Evolutionary conservation across 2,888 invertebrate genomes (phyloP), one percentile per base, ranked within the genome.

Genomic region (Agrotis ipsilon): DNA sequence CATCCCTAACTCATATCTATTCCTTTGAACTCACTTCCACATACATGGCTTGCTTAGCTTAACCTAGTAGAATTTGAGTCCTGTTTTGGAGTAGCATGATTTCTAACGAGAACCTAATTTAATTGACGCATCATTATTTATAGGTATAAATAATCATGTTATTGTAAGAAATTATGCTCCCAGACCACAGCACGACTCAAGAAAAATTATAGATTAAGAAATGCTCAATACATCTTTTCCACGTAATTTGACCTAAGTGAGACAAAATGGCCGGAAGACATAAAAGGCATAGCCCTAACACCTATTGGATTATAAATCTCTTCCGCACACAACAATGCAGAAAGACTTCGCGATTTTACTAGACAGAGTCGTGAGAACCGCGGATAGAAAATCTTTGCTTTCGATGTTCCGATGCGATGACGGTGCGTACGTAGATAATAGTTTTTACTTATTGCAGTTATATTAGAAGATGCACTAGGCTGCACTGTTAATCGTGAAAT

Each of bases 371-470:
- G 85, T 85, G 83, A 60, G 83, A 83, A 83, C n/a, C 21, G 69
- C 46, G 19, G 58, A 62, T 80, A 78, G 85, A 85, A 85, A 83
- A 75, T 77, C 51, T 52, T 77, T 27, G 70, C 85, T 77, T 69
- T 75, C 61, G 52, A 67, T 72, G 27, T 58, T 68, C 57, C 45
- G 57, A 54, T 66, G 46, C 39, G 39, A 11, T 39, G 32, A 46
- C 57, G 48, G n/a, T 45, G 27, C 24, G 48, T 1, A 24, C 48
- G 21, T 43, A 43, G 21, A 51, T 70, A 68, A 39, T 73, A 46
- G 63, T 65, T 72, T 78, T 45, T 46, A n/a, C n/a, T n/a, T n/a
- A 19, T 46, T 45, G 32, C 19, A 24, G 51, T 39, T 21, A 27
- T 19, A 46, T 32, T 45, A 24, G 7, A 24, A 24, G 19, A 19